These are phyloP conservation scores for Polypterus senegalus DNA, from an alignment of 2,113 vertebrate species.

Conservation along the genomic window DNA sequence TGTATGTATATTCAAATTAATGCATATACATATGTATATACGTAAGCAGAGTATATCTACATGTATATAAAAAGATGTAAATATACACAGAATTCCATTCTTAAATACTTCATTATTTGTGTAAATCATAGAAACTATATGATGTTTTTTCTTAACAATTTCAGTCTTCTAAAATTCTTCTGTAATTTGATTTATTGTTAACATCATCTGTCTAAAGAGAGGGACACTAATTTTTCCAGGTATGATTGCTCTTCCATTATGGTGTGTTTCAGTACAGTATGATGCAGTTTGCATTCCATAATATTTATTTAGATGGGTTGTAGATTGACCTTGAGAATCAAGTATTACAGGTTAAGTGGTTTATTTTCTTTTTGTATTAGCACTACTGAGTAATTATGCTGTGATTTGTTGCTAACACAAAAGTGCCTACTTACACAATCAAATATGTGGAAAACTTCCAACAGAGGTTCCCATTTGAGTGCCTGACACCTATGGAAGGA, in stretches of 20 bases:
- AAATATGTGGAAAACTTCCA: constrained; percentile 26
- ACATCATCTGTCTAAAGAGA: constrained; percentile 18
- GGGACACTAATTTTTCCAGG: constrained; percentile 22
- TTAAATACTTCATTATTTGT: constrained; percentile 6
- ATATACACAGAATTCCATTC: constrained; percentile 8
- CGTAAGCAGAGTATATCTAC: constrained; percentile 3
- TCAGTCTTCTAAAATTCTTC: constrained; percentile 38
- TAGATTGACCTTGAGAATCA: background rate
- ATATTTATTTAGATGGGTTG: background rate
- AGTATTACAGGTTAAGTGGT: background rate
- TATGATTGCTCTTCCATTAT: constrained; percentile 17
- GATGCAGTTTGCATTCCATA: background rate
- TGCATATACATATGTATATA: constrained; percentile 5
- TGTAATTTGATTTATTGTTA: constrained; percentile 28
- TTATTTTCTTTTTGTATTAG: constrained; percentile 7
- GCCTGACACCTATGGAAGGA: constrained; percentile 13
- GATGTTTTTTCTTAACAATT: constrained; percentile 2
- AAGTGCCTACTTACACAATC: constrained; percentile 47
- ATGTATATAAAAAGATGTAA: constrained; percentile 8
- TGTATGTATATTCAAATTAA: background rate
- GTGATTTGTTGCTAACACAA: constrained; percentile 30
- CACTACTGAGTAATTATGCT: constrained; percentile 20
- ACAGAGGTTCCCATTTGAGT: constrained; percentile 19
- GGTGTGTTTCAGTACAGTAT: constrained; percentile 16
- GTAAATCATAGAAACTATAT: background rate